phyloP scores from a whole-genome alignment of 1,140 invertebrate species.

The Listronotus bonariensis region DNA sequence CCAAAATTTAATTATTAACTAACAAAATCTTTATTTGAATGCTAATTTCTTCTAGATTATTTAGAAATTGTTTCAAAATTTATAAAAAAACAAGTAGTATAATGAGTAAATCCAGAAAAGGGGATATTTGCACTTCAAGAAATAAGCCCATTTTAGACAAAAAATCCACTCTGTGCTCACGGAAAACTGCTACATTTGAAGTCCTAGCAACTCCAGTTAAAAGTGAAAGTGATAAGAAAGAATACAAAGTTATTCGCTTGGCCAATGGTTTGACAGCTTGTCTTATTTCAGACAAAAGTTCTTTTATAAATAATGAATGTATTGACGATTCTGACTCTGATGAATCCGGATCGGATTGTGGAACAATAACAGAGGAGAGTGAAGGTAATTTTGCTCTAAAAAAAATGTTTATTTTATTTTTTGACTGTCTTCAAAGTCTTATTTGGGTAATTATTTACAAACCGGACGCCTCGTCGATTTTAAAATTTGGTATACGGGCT shows the following conservation, averaged over 20 bases:
- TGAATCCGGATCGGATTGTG: constrained; percentile 48
- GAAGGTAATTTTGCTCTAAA: no score
- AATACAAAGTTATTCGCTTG: constrained; percentile 66
- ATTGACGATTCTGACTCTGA: constrained; percentile 48
- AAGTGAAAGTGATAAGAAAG: constrained; percentile 65
- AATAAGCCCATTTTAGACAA: background rate
- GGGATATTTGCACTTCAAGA: background rate
- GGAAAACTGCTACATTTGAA: background rate
- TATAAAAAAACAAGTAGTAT: background rate
- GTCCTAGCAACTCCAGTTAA: constrained; percentile 59
- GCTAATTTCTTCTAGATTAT: background rate
- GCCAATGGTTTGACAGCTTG: constrained; percentile 71
- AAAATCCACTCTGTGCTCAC: background rate
- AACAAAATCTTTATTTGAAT: background rate
- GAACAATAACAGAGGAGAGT: constrained; percentile 27
- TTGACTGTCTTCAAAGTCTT: no score
- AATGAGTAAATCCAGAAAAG: constrained; percentile 5
- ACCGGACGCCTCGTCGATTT: no score
- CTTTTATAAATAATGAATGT: constrained; percentile 44
- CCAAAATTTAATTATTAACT: no score
- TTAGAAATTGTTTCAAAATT: constrained; percentile 1
- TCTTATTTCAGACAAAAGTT: constrained; percentile 65
- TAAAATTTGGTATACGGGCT: no score
- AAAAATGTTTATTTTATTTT: no score
- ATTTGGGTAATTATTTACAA: no score